Base-by-base conservation (phyloP, 2,888 invertebrate species). In the Anthrax anthrax region DNA sequence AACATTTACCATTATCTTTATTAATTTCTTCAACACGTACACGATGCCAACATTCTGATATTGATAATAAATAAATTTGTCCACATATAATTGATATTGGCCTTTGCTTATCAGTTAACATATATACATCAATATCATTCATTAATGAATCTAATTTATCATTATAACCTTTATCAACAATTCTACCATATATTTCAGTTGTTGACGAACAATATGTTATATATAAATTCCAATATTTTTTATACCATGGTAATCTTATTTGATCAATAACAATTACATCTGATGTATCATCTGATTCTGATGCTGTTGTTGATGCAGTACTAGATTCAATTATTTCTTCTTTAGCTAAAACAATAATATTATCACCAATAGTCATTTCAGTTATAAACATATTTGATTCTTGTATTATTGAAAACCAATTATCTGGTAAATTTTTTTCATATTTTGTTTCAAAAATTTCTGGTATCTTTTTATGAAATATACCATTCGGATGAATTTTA, bases 391-490 rank as follows among this genome's bases (percentile, higher is more conserved):
- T 70, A 55, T 65, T 69, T 1, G 75, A 70, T 57, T 75, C 74
- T 48, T 71, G 69, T 56, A 78, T 74, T 42, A 80, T 60, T 45
- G 75, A 71, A 57, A 78, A 69, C 82, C 87, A 84, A 60, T 82
- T 75, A 13, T 67, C 68, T 0, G 87, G 86, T 42, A 87, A 65
- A 45, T 74, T 73, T 60, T 84, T 82, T 2, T 72, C 67, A 56
- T 76, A 82, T 50, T 73, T 73, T 50, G 76, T 70, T 44, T 72
- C 72, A 59, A 76, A 78, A 52, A 74, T 60, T 51, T 73, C 70
- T 29, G 76, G 74, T 51, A 80, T 68, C 43, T 71, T 72, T 52
- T 65, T 72, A 8, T 72, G 73, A 70, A 77, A 76, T 18, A 80
- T 64, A 14, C 81, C 80, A 48, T 74, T 71, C 42, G 73, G 72